These are phyloP conservation scores for Rhinichthys klamathensis DNA, from an alignment of 2,113 vertebrate species.

Conservation along the genomic window DNA sequence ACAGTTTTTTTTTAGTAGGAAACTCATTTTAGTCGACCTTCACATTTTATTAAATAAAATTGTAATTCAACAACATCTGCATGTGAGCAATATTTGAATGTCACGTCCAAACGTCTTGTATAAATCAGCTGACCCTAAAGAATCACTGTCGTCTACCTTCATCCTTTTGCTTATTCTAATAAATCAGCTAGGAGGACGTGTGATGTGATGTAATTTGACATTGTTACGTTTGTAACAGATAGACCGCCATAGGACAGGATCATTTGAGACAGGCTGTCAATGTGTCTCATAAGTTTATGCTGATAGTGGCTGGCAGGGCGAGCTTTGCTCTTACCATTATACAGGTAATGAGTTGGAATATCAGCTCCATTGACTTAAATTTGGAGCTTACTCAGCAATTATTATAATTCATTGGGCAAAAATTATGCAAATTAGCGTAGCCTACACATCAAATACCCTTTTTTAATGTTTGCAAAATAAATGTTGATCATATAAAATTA, in stretches of 20 bases:
- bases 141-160: neutral
- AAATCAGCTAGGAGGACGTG: slow-evolving; percentile 28
- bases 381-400: neutral
- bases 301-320: slow-evolving; percentile 51
- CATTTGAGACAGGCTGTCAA: slow-evolving; percentile 61
- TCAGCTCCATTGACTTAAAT: neutral
- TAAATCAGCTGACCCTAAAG: slow-evolving; percentile 16
- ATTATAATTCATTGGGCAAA: neutral
- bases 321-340: slow-evolving; percentile 14
- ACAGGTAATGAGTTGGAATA: slow-evolving; percentile 29
- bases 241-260: slow-evolving; percentile 47
- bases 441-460: neutral
- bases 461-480: neutral
- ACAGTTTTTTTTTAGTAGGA: neutral
- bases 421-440: neutral
- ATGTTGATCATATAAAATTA: neutral
- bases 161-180: slow-evolving; percentile 27
- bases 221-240: slow-evolving; percentile 55
- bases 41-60: neutral
- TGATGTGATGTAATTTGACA: slow-evolving; percentile 59
- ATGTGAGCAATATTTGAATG: slow-evolving; percentile 28
- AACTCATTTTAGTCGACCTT: neutral
- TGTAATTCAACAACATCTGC: slow-evolving; percentile 22
- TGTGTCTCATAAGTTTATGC: slow-evolving; percentile 56
- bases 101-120: slow-evolving; percentile 2